Evolutionary conservation across 2,797 vertebrate species (phyloP).

Genomic region (Mormyrus hasselquistii): DNA sequence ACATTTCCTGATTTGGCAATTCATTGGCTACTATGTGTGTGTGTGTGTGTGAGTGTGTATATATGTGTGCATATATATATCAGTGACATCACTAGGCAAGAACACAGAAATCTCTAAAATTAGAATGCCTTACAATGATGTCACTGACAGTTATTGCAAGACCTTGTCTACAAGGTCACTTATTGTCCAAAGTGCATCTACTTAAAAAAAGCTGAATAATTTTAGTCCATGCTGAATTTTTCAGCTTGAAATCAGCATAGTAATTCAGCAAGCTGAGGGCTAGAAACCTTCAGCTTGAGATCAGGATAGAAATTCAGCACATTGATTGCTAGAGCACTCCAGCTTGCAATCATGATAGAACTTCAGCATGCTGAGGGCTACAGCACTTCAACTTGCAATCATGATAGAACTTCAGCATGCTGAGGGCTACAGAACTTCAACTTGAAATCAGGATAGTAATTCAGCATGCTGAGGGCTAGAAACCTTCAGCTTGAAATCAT

Average conservation of each 20-base stretch:
- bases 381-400: neutral
- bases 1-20: neutral
- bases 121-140: neutral
- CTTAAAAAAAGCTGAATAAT: neutral
- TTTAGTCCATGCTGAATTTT: no score
- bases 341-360: neutral
- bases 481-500: neutral
- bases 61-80: neutral
- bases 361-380: neutral
- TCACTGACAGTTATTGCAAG: neutral
- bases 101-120: neutral
- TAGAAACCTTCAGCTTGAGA: neutral
- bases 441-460: neutral
- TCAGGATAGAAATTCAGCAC: neutral
- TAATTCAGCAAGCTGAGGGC: neutral
- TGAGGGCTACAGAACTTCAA: neutral
- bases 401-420: neutral
- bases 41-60: neutral
- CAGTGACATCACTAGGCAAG: neutral
- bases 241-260: no score
- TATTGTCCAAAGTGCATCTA: constrained; percentile 2
- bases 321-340: neutral
- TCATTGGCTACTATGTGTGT: neutral
- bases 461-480: neutral
- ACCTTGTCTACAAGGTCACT: neutral